A percentile compares a stretch with the other conserved stretches of the same genome.
Conservation (phyloP, 2,797 vertebrate genomes). For the Crypturellus tataupa region DNA sequence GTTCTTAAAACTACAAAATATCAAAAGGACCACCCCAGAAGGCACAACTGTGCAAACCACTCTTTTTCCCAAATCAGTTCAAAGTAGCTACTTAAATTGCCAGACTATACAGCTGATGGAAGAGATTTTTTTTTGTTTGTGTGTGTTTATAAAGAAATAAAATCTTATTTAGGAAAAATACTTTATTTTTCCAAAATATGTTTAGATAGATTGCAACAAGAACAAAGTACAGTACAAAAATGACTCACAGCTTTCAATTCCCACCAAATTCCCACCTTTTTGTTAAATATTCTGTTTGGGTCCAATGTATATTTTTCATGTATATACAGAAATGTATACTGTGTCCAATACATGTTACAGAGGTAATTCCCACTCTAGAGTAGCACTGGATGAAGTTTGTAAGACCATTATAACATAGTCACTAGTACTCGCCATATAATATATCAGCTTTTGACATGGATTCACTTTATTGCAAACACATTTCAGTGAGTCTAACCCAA, state of each 20-base stretch:
- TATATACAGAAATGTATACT: too few relatives aligned
- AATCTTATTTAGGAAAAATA: not conserved
- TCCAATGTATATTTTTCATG: not conserved
- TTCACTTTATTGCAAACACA: not conserved
- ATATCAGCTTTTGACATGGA: not conserved
- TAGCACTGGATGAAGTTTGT: not conserved
- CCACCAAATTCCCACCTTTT: not conserved
- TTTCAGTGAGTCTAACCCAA: not conserved
- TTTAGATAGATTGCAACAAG: slow-evolving; percentile 14
- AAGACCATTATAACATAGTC: slow-evolving; percentile 23
- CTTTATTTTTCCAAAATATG: slow-evolving; percentile 41
- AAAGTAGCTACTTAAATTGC: not conserved
- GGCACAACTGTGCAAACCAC: not conserved
- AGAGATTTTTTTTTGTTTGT: not conserved
- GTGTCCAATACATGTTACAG: not conserved
- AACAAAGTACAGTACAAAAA: slow-evolving; percentile 51
- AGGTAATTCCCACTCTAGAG: not conserved
- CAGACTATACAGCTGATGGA: not conserved
- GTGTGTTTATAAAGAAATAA: slow-evolving; percentile 1
- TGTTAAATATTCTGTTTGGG: not conserved
- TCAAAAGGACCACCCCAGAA: not conserved
- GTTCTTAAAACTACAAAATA: not conserved
- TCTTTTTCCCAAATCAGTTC: not conserved
- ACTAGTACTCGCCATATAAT: not conserved
- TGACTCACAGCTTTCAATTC: not conserved